Conservation (phyloP, 2,888 invertebrate genomes). For the Mylabris sibirica region DNA sequence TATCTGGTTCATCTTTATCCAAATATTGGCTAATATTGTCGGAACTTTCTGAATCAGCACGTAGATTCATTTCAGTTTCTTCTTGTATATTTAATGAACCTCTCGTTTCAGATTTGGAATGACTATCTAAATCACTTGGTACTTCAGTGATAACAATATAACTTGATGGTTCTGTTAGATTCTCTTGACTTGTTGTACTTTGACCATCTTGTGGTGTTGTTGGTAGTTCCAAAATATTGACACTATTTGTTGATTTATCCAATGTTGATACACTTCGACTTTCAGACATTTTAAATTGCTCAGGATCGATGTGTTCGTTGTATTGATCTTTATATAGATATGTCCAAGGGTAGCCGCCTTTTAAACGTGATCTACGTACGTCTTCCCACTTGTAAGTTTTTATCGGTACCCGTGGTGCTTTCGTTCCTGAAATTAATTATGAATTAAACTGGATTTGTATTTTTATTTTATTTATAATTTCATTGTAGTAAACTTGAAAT, state of each 20-base stretch:
- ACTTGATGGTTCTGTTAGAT: slow-evolving; percentile 24
- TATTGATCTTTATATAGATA: slow-evolving; percentile 73
- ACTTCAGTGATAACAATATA: slow-evolving; percentile 32
- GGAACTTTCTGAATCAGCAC: slow-evolving; percentile 55
- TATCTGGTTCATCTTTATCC: slow-evolving; percentile 53
- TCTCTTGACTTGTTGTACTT: slow-evolving; percentile 22
- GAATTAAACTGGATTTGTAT: not conserved
- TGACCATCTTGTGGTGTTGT: slow-evolving; percentile 7
- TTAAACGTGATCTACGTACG: slow-evolving; percentile 71
- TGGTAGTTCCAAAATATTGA: slow-evolving; percentile 42
- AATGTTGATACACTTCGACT: slow-evolving; percentile 48
- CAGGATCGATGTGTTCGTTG: slow-evolving; percentile 59
- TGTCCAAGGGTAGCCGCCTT: slow-evolving; percentile 84
- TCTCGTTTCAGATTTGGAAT: slow-evolving; percentile 25
- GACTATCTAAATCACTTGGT: slow-evolving; percentile 30
- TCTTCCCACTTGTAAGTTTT: slow-evolving; percentile 87
- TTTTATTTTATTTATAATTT: not conserved
- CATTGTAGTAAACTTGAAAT: not conserved
- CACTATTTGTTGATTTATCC: slow-evolving; percentile 35
- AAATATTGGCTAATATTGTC: slow-evolving; percentile 60
- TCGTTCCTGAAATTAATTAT: slow-evolving; percentile 49
- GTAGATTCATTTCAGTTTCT: slow-evolving; percentile 33
- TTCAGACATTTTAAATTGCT: slow-evolving; percentile 54
- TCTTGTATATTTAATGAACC: slow-evolving; percentile 22
- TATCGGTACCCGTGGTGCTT: slow-evolving; percentile 72